Evolutionary conservation across 2,888 invertebrate genomes (phyloP), one percentile per base, ranked within the genome.

Genomic region (Drosophila putrida): DNA sequence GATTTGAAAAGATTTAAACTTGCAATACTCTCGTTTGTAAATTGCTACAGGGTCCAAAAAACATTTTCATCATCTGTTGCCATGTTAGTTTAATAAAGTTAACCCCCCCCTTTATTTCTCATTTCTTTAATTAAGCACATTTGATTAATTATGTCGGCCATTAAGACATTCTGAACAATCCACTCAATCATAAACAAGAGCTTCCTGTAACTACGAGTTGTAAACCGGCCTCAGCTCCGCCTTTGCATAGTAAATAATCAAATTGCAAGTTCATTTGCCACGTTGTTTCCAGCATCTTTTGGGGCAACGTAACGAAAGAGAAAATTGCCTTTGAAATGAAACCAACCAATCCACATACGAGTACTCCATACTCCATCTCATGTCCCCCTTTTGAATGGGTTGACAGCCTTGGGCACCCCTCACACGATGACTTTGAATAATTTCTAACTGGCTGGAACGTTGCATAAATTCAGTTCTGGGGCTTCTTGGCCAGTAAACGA

Each of bases 341-440:
- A 61, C 63, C 57, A 65, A 59, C 36, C 36, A 10, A 57, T 28
- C 36, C 27, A 57, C 44, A 57, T 15, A 46, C 13, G 15, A 9
- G 5, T n/a, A 35, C 41, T 33, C n/a, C 25, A 31, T 20, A 10
- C 43, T 3, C 31, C 33, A 41, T n/a, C 43, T 9, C 15, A 13
- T 8, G 9, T 15, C 31, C 31, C 31, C 10, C 11, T 8, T 33
- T 11, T 41, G 63, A 35, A 58, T 54, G 11, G 57, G 60, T 61
- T 71, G 62, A 59, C 50, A 72, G 72, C 75, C 75, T 53, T 43
- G 71, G 59, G 77, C 70, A 41, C 67, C 74, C 70, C 82, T 70
- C 75, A 77, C 78, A 70, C 77, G 80, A 80, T 85, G 82, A 82
- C 85, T 84, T 80, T 84, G 82, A 82, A 82, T 78, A 80, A 82